Base-by-base conservation (phyloP, 2,888 invertebrate species). In the Ophion ellenae region DNA sequence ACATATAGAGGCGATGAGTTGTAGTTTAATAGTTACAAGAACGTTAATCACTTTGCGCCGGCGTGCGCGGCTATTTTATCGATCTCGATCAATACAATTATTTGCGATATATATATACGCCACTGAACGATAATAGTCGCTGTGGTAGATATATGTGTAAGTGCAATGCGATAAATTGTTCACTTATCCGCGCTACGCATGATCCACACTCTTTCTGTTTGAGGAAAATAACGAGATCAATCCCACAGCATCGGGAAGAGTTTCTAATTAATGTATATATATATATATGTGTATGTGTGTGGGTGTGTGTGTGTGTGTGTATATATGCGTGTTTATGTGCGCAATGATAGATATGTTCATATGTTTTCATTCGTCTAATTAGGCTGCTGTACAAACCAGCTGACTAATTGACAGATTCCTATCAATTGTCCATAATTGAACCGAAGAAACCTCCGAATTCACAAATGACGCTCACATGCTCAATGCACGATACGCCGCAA, bases 81-180 rank as follows among this genome's bases (percentile, higher is more conserved):
- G 83, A 74, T 70, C 77, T 66, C 83, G 77, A 81, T 85, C 83
- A 36, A 81, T 83, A 47, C 73, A 83, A 81, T 47, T 70, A 69
- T 70, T 70, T 69, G 71, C 57, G 76, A 10, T 40, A n/a, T 20
- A 20, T 61, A n/a, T 20, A 59, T 40, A 24, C 24, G 2, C 6
- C 4, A n/a, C 53, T 47, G 28, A 61, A 74, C 45, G 14, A 81
- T 81, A 81, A 47, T 47, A 10, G 47, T 47, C 75, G 28, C 24
- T 74, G 11, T 45, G 61, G 40, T 32, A 2, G 24, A 1, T 24
- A 1, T 24, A 24, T 24, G 32, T 32, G 32, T 32, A 32, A 32
- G 4, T 32, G 32, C 2, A 32, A 32, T 32, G 75, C 83, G 45
- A 86, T 86, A 83, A 86, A 83, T 86, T 86, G 81, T 81, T 81